Percentiles rank a stretch among this genome's conserved stretches.
Conservation (phyloP, 2,888 invertebrate genomes). For the Pedicia rivosa region DNA sequence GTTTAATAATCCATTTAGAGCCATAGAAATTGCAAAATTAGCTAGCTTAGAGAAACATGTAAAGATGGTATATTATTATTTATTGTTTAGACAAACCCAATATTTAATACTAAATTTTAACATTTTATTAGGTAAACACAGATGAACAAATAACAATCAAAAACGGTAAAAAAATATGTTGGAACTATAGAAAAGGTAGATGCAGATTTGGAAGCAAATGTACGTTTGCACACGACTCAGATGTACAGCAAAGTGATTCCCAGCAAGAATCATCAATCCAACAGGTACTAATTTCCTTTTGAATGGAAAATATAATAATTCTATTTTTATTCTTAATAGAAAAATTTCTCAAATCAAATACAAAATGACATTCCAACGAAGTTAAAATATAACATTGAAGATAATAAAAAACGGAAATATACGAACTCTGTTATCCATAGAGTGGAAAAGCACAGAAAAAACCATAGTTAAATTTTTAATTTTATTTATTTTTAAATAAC, state of each 20-base stretch:
- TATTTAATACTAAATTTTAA: not conserved
- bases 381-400: no score
- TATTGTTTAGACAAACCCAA: conserved; percentile 3
- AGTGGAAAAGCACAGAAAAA: no score
- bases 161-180: conserved; percentile 80
- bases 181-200: conserved; percentile 81
- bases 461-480: no score
- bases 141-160: conserved; percentile 60
- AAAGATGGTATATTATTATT: conserved; percentile 79
- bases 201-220: conserved; percentile 87
- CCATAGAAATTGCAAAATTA: conserved; percentile 72
- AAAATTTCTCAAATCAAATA: no score
- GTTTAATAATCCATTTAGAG: conserved; percentile 73
- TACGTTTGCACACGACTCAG: conserved; percentile 81
- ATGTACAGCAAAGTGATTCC: conserved; percentile 54
- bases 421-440: no score
- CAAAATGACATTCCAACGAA: no score
- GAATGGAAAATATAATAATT: no score
- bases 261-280: no score
- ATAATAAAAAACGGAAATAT: no score
- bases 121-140: conserved; percentile 35
- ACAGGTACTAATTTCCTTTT: no score
- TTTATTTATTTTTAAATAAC: no score
- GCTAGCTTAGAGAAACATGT: conserved; percentile 82
- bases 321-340: no score